Evolutionary conservation across 2,888 invertebrate genomes (phyloP), one percentile per base, ranked within the genome.

Genomic region (Sphecodes monilicornis): DNA sequence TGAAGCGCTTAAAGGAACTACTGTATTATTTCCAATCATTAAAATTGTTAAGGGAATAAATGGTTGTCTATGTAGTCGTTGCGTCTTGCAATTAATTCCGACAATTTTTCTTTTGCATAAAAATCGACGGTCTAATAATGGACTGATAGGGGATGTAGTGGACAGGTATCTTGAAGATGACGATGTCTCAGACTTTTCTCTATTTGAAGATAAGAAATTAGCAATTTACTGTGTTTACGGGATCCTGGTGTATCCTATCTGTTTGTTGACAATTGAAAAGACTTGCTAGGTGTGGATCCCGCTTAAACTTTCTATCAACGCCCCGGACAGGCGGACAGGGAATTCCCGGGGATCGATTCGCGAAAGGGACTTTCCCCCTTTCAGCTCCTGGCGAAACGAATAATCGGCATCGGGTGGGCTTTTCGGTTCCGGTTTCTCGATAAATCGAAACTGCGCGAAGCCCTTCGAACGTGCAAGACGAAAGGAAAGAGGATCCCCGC

Each of bases 371-470:
- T 69, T 72, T 68, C 69, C 73, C 78, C 77, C 69, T 46, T 70
- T 54, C 41, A 26, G 43, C 69, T 57, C 60, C 75, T 50, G 43
- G 76, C 78, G 88, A 86, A 80, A 77, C 88, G 82, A 87, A 83
- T 86, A 86, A 88, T 84, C 87, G 86, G 84, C 88, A 88, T 83
- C 80, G 86, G 85, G 82, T 86, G 84, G 90, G 91, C 88, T 90
- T 92, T 91, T 92, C 92, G 94, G 93, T 94, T 94, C 92, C 93
- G 93, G 93, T 94, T 94, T 94, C 94, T 93, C 94, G 93, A 94
- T 94, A 94, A 94, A 94, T 94, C 94, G 94, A 94, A 94, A 94
- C 93, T 89, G 90, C 29, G 41, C 88, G 92, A 92, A 92, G 91
- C 92, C 91, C 89, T 87, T 89, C 86, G 90, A 22, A 90, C 60